A percentile compares a stretch with the other conserved stretches of the same genome.
Evolutionary conservation across 2,888 invertebrate species (phyloP).

Genomic region (Plebejus melissa): DNA sequence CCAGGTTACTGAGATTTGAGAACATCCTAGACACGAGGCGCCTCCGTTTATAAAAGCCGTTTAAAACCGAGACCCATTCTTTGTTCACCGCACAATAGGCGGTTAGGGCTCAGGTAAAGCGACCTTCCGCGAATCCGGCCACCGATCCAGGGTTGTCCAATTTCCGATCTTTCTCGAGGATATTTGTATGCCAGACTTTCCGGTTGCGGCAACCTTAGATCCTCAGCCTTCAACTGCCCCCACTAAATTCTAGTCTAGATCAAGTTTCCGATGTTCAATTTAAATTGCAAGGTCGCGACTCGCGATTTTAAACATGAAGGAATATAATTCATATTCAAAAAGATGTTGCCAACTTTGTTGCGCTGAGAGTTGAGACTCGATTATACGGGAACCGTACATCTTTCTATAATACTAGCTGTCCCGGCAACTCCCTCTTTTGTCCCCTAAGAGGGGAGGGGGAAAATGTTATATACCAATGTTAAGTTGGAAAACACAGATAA

Average conservation of each 20-base stretch:
- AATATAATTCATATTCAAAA: no score
- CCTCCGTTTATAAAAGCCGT: background rate
- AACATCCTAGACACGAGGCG: slow-evolving; percentile 25
- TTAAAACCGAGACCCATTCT: slow-evolving; percentile 7
- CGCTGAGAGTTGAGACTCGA: no score
- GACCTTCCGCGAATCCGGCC: slow-evolving; percentile 21
- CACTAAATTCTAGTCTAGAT: background rate
- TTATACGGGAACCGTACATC: no score
- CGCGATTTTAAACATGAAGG: no score
- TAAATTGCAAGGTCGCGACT: background rate
- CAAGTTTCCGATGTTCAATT: background rate
- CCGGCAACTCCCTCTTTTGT: no score
- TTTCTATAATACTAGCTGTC: no score
- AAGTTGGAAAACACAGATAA: no score
- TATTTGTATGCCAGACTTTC: background rate
- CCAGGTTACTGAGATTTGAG: background rate
- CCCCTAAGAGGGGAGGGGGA: no score
- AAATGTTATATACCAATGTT: no score
- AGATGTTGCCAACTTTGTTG: no score
- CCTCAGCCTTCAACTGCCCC: background rate
- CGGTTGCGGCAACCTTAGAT: background rate
- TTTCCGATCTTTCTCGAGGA: background rate
- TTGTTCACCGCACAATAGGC: slow-evolving; percentile 21
- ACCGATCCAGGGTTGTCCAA: slow-evolving; percentile 6
- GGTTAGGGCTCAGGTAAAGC: slow-evolving; percentile 19